A percentile compares a stretch with the other conserved stretches of the same genome.
Conservation (phyloP, 2,888 invertebrate species). For the Drosophila trichaetosa region DNA sequence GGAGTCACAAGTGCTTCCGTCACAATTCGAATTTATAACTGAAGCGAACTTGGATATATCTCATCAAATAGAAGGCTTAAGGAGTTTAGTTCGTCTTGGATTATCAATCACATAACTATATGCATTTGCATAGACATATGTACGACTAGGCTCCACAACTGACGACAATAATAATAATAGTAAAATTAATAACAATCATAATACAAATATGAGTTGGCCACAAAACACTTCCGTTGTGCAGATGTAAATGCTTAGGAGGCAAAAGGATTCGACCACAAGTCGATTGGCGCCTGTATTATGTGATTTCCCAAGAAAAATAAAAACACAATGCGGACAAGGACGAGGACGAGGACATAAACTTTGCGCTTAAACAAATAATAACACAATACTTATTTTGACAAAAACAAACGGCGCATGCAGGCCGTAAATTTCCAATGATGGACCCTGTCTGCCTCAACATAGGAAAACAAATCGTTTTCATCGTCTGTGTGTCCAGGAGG, state of each 20-base stretch:
- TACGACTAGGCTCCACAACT: not conserved
- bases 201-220: not conserved
- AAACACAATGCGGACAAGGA: conserved; percentile 3
- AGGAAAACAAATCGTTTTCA: conserved; percentile 70
- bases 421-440: conserved; percentile 43
- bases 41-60: not conserved
- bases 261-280: conserved; percentile 11
- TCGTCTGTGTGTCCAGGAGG: conserved; percentile 31
- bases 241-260: conserved; percentile 69
- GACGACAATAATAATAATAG: not conserved
- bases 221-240: conserved; percentile 42
- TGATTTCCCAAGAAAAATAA: conserved; percentile 47
- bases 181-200: not conserved
- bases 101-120: conserved; percentile 1
- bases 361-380: conserved; percentile 66
- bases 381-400: conserved; percentile 65
- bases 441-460: conserved; percentile 56
- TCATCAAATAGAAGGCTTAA: not conserved
- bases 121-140: conserved; percentile 20
- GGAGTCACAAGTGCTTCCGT: too few relatives aligned
- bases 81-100: not conserved
- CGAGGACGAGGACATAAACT: conserved; percentile 43
- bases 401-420: conserved; percentile 53
- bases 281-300: conserved; percentile 60
- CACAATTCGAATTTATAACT: not conserved